Conservation (phyloP, 2,797 vertebrate genomes). For the Myiothlypis coronata region DNA sequence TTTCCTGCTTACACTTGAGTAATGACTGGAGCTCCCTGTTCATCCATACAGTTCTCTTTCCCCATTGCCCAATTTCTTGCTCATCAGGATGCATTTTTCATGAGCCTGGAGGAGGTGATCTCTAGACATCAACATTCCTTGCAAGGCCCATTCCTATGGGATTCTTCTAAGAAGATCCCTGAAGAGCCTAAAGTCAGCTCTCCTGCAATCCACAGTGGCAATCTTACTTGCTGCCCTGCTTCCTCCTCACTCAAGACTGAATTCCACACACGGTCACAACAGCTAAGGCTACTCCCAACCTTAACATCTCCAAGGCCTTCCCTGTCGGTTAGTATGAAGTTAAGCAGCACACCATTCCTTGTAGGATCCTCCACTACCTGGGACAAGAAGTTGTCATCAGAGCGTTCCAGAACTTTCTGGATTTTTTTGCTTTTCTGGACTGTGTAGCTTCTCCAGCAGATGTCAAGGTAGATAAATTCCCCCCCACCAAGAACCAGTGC, state of each 20-base stretch:
- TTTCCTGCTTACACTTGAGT: background rate
- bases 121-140: background rate
- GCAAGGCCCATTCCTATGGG: background rate
- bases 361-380: background rate
- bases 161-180: background rate
- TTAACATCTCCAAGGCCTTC: background rate
- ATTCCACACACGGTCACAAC: background rate
- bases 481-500: too few species aligned
- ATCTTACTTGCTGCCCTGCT: background rate
- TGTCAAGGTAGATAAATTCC: background rate
- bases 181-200: background rate
- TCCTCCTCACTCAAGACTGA: background rate
- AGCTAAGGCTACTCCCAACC: background rate
- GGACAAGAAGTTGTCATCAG: background rate
- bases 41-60: background rate
- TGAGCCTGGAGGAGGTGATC: background rate
- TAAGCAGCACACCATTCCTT: background rate
- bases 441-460: background rate
- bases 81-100: background rate
- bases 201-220: background rate
- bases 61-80: background rate
- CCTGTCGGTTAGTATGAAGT: background rate
- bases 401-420: background rate
- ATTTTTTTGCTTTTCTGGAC: background rate
- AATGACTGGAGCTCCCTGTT: background rate